A percentile compares a stretch with the other conserved stretches of the same genome.
These are phyloP conservation scores for Sebastes glaucus DNA, from an alignment of 2,797 vertebrate species.

Conservation along the genomic window DNA sequence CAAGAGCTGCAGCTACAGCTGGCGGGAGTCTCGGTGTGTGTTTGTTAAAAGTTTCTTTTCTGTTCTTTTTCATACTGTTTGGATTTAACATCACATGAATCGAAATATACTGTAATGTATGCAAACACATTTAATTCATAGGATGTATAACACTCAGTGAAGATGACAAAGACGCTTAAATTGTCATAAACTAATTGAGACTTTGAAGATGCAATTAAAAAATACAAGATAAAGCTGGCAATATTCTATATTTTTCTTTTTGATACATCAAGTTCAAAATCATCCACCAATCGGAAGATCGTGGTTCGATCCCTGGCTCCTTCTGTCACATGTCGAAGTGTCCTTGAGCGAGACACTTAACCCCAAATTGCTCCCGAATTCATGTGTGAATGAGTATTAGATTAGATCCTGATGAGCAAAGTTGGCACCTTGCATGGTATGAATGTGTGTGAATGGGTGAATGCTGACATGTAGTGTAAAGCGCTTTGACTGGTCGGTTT, in stretches of 20 bases:
- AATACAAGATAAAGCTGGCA: not conserved
- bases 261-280: too few relatives aligned
- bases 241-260: not conserved
- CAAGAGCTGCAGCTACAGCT: constrained; percentile 23
- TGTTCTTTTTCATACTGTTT: not conserved
- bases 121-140: not conserved
- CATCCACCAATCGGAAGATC: too few relatives aligned
- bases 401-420: too few relatives aligned
- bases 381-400: too few relatives aligned
- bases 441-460: too few relatives aligned
- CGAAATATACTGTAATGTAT: not conserved
- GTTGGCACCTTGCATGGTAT: too few relatives aligned
- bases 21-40: not conserved
- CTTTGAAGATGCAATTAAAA: not conserved
- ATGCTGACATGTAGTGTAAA: too few relatives aligned
- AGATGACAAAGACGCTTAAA: not conserved
- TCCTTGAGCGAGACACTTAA: too few relatives aligned
- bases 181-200: not conserved
- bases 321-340: too few relatives aligned
- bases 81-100: not conserved
- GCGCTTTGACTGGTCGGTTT: not conserved
- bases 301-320: too few relatives aligned
- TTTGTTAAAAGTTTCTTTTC: constrained; percentile 3
- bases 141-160: not conserved
- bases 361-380: too few relatives aligned